Evolutionary conservation across 2,888 invertebrate genomes (phyloP).

Genomic region (Leucoma salicis): DNA sequence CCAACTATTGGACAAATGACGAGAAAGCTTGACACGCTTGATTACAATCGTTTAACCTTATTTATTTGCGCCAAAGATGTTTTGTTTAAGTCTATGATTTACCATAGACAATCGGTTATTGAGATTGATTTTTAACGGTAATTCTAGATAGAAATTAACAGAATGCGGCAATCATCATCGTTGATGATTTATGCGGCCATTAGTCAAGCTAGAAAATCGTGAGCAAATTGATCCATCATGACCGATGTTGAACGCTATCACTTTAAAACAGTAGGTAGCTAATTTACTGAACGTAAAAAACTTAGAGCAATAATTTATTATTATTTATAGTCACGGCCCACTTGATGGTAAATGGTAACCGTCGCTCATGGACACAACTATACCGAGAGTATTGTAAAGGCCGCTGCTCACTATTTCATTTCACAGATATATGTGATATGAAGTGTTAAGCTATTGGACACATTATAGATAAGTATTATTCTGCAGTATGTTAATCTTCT

Average conservation of each 20-base stretch:
- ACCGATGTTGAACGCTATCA: constrained; percentile 3
- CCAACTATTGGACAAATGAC: constrained; percentile 19
- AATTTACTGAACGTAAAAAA: constrained; percentile 4
- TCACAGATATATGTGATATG: too few species aligned
- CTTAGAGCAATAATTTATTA: too few species aligned
- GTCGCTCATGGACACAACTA: too few species aligned
- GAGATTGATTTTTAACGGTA: neutral
- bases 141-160: constrained; percentile 10
- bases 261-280: neutral
- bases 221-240: constrained; percentile 10
- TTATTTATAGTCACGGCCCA: too few species aligned
- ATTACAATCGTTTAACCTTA: constrained; percentile 20
- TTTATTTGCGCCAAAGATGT: constrained; percentile 12
- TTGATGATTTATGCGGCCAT: constrained; percentile 18
- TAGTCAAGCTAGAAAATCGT: constrained; percentile 13
- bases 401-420: too few species aligned
- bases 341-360: too few species aligned
- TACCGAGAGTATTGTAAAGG: too few species aligned
- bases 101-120: neutral
- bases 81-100: too few species aligned
- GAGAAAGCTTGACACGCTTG: constrained; percentile 27
- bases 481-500: too few species aligned
- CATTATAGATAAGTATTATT: too few species aligned
- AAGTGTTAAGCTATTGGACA: too few species aligned
- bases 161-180: constrained; percentile 3